A percentile compares a stretch with the other conserved stretches of the same genome.
phyloP scores from a whole-genome alignment of 2,888 invertebrate species.

The Mythimna ferrago region DNA sequence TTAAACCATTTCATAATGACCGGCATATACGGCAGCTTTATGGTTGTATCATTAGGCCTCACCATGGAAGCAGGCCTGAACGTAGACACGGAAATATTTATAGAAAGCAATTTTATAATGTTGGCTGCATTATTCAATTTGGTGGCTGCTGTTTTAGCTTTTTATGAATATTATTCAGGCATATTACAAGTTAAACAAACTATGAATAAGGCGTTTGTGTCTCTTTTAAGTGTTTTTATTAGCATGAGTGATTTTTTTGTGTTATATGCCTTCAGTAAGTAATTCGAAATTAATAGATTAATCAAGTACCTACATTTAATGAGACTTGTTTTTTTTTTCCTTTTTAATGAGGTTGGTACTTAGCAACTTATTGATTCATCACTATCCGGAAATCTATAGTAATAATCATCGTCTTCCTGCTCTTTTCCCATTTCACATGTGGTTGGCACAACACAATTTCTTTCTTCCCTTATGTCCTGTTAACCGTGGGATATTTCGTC shows the following conservation, averaged over 20 bases:
- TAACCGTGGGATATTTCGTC: no score
- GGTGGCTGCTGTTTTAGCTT: conserved; percentile 64
- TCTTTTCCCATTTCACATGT: no score
- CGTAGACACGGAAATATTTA: conserved; percentile 59
- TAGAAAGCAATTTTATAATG: conserved; percentile 68
- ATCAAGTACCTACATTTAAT: background rate
- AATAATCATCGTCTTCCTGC: no score
- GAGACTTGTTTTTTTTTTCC: conserved; percentile 11
- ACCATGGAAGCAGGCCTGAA: conserved; percentile 75
- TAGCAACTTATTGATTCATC: no score
- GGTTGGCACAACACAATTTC: no score
- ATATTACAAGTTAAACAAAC: conserved; percentile 48
- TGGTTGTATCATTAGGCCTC: conserved; percentile 73
- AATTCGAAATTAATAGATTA: background rate
- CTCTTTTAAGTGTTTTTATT: conserved; percentile 64
- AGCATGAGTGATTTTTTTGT: conserved; percentile 70
- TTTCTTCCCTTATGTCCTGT: no score
- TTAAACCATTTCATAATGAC: conserved; percentile 71
- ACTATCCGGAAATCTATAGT: no score
- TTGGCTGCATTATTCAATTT: conserved; percentile 67
- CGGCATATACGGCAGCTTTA: conserved; percentile 75
- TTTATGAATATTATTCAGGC: conserved; percentile 65
- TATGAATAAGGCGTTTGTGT: conserved; percentile 72
- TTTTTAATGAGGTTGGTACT: background rate
- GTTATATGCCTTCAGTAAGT: conserved; percentile 19